Conservation (phyloP, 2,113 vertebrate species). For the Bombycilla garrulus region DNA sequence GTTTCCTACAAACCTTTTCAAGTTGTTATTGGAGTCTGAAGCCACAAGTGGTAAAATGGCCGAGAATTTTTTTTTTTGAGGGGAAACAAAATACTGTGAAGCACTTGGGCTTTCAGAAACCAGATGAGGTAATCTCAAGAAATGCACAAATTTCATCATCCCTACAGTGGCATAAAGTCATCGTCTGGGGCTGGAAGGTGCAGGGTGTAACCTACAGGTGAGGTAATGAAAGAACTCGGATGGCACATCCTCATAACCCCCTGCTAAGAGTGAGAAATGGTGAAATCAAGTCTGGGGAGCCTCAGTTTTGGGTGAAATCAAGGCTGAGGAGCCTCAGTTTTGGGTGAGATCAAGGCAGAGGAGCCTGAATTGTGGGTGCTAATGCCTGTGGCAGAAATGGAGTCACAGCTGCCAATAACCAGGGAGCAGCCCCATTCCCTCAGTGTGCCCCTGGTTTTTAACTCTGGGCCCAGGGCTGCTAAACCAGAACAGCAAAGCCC, state of each 20-base stretch:
- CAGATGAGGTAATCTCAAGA: neutral
- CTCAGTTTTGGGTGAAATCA: neutral
- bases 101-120: neutral
- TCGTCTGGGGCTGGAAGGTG: neutral
- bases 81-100: neutral
- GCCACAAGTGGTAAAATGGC: neutral
- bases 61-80: neutral
- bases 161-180: neutral
- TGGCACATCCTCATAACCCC: neutral
- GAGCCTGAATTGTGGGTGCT: neutral
- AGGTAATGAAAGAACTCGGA: accelerated
- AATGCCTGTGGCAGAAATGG: neutral
- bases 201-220: neutral
- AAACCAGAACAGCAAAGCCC: neutral
- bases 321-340: neutral
- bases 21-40: neutral
- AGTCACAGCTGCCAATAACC: neutral
- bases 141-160: accelerated
- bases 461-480: neutral
- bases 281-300: neutral
- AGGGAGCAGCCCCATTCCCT: neutral
- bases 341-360: neutral
- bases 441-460: neutral
- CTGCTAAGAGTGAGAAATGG: neutral
- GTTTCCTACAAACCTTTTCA: neutral